These are phyloP conservation scores for Steinernema khuongi DNA, from an alignment of 1,140 invertebrate genomes.

Conservation along the genomic window DNA sequence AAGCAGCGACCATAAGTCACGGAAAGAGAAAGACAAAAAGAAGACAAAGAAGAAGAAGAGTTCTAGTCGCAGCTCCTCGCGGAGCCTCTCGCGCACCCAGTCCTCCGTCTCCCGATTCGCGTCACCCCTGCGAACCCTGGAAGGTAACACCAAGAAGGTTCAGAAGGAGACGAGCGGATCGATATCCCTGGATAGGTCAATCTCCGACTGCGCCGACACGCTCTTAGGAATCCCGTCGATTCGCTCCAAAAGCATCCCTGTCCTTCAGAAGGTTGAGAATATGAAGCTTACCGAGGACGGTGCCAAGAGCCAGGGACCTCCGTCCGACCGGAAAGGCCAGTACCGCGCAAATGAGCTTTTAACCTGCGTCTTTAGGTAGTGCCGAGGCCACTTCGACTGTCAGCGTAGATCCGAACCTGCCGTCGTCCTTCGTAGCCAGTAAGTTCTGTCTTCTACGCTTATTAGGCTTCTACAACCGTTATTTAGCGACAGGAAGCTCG, in stretches of 20 bases:
- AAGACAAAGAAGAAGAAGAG: not conserved
- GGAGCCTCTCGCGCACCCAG: not conserved
- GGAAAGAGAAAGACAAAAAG: not conserved
- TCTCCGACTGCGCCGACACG: not conserved
- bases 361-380: too few species aligned
- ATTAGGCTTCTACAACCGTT: too few species aligned
- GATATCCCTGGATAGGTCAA: not conserved
- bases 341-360: too few species aligned
- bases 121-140: not conserved
- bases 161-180: not conserved
- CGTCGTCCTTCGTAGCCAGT: too few species aligned
- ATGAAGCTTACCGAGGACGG: too few species aligned
- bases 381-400: too few species aligned
- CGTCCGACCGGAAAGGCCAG: too few species aligned
- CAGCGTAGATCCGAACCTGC: too few species aligned
- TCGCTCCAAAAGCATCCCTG: not conserved
- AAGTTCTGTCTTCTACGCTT: too few species aligned
- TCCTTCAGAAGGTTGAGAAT: too few species aligned
- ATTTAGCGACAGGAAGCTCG: too few species aligned
- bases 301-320: too few species aligned
- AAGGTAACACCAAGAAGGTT: not conserved
- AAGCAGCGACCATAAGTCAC: not conserved
- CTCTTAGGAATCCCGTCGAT: slow-evolving; percentile 2
- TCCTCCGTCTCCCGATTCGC: not conserved
- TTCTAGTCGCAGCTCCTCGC: not conserved